These are phyloP conservation scores for Lypha dubia DNA, from an alignment of 2,888 invertebrate species.

Conservation along the genomic window DNA sequence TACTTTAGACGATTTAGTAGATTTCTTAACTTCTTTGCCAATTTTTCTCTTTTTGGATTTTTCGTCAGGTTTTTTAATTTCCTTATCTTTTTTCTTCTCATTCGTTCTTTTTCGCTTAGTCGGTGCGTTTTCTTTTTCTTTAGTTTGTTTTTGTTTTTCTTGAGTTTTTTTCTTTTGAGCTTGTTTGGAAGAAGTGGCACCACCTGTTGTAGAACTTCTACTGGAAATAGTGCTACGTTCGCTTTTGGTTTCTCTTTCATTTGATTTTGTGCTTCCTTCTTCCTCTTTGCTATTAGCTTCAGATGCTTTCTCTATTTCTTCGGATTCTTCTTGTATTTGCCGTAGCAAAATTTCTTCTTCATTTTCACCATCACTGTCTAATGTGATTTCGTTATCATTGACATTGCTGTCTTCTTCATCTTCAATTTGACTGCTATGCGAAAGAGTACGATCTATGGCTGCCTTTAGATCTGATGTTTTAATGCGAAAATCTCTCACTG, in stretches of 20 bases:
- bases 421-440: slow-evolving; percentile 78
- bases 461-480: slow-evolving; percentile 84
- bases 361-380: slow-evolving; percentile 53
- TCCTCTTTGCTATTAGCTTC: slow-evolving; percentile 38
- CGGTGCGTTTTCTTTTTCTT: slow-evolving; percentile 7
- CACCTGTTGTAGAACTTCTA: slow-evolving; percentile 52
- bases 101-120: slow-evolving; percentile 23
- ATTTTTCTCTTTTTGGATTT: slow-evolving; percentile 35
- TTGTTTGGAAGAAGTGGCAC: slow-evolving; percentile 44
- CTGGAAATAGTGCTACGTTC: neutral
- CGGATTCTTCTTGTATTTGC: slow-evolving; percentile 73
- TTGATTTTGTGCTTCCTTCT: slow-evolving; percentile 19
- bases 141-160: slow-evolving; percentile 27
- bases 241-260: slow-evolving; percentile 46
- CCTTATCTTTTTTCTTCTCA: slow-evolving; percentile 11
- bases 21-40: slow-evolving; percentile 12
- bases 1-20: slow-evolving; percentile 49
- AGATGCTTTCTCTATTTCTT: slow-evolving; percentile 34
- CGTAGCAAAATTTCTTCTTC: slow-evolving; percentile 74
- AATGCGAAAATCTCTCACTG: slow-evolving; percentile 86
- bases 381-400: slow-evolving; percentile 70
- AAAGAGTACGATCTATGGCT: slow-evolving; percentile 84
- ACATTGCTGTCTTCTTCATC: slow-evolving; percentile 72
- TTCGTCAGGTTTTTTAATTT: slow-evolving; percentile 9
- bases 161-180: slow-evolving; percentile 39